Evolutionary conservation across 2,113 vertebrate species (phyloP).

Genomic region (Gyps fulvus): DNA sequence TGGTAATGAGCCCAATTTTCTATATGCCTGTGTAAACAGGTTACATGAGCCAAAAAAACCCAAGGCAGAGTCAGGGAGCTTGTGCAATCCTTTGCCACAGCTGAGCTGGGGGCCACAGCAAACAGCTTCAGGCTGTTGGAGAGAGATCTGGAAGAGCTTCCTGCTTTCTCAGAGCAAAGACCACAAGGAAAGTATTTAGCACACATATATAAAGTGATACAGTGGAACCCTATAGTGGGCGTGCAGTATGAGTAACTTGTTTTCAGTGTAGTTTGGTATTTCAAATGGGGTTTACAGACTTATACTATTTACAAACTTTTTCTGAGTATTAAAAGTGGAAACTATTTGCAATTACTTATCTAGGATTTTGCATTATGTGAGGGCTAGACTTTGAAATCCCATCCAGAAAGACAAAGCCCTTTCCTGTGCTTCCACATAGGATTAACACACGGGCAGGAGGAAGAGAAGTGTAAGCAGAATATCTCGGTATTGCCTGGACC

Average conservation of each 20-base stretch:
- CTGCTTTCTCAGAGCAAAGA: background rate
- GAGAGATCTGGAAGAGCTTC: background rate
- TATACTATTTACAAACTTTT: background rate
- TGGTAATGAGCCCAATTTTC: background rate
- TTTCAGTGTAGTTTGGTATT: background rate
- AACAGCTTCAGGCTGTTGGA: background rate
- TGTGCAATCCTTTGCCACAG: background rate
- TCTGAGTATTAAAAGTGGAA: background rate
- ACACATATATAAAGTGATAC: background rate
- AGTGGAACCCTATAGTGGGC: fast-evolving
- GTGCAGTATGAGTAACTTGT: background rate
- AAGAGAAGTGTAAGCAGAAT: background rate
- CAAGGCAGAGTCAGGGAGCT: background rate
- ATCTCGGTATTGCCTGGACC: fast-evolving
- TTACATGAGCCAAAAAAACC: background rate
- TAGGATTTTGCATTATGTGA: background rate
- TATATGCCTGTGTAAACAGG: background rate
- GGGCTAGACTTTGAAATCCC: background rate
- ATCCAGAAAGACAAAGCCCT: background rate
- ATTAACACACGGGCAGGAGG: background rate
- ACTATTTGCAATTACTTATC: background rate
- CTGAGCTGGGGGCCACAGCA: background rate
- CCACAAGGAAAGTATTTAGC: background rate
- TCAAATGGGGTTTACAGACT: background rate
- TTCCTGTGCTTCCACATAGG: background rate